Evolutionary conservation across 2,797 vertebrate species (phyloP), one percentile per base, ranked within the genome.

Genomic region (Meda fulgida): DNA sequence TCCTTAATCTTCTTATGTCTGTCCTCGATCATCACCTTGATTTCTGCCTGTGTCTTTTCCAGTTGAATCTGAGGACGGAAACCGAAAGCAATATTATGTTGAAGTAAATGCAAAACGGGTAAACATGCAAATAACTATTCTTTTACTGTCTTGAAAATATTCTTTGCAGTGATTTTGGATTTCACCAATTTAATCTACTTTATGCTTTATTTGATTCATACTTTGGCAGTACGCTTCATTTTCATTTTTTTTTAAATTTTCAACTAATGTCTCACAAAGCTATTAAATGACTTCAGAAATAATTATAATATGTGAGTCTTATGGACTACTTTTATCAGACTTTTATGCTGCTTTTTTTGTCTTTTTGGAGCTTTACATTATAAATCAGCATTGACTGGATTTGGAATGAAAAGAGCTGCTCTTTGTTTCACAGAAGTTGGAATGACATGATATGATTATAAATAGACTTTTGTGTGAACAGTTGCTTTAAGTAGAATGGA

Each of bases 51-150:
- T 40, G 60, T 80, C 18, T 77, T 46, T 67, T 77, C 48, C 19
- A 88, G 31, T 36, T 80, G 48, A 77, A 43, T 31, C 87, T 85
- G 46, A 23, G 34, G 23, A 77, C 36, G 72, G 21, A 34, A 71
- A 77, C 36, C 66, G 21, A 43, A 71, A 51, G n/a, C 75, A 78
- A 34, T 34, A 43, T 40, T 21, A 21, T 53, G 11, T 69, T 18
- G n/a, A 67, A 34, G 78, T 7, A 66, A 9, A 23, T n/a, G 7
- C 7, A 69, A 53, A 11, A 34, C 11, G 34, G 13, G 21, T 60
- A 60, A 36, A 73, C 18, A 19, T 46, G 14, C 43, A 46, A 46
- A 8, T 3, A 46, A 46, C 40, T 29, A 14, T 48, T 75, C 0
- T 75, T 5, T 75, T 34, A 23, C 18, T 31, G 13, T 23, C 0